These are phyloP conservation scores for Drosophila tropicalis DNA, from an alignment of 1,140 invertebrate genomes.

Conservation along the genomic window DNA sequence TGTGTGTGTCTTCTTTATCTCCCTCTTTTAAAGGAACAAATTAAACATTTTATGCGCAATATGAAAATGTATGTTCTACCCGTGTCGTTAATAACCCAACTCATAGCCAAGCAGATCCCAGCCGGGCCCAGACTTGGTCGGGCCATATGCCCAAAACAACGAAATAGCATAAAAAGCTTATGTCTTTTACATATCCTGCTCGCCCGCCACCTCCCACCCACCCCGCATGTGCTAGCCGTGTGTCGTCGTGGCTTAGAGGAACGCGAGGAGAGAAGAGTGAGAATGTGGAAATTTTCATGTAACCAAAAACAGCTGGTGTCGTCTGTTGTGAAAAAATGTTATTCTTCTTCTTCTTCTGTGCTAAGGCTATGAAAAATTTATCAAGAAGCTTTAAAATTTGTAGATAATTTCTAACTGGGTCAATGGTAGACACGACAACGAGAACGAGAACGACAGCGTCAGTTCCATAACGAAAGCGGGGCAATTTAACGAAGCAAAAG, in stretches of 20 bases:
- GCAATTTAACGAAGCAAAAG: neutral
- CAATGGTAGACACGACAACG: constrained; percentile 17
- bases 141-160: constrained; percentile 27
- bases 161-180: constrained; percentile 68
- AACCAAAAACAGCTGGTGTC: constrained; percentile 55
- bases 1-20: no score
- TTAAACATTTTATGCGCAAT: constrained; percentile 63
- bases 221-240: no score
- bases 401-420: constrained; percentile 63
- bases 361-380: constrained; percentile 63
- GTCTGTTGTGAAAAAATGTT: no score
- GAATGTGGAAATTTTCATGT: constrained; percentile 57
- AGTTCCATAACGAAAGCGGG: neutral
- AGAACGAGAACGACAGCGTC: neutral
- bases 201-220: constrained; percentile 24
- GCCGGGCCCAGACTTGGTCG: neutral
- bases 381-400: constrained; percentile 40
- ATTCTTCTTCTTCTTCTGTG: constrained; percentile 11
- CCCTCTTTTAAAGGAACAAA: constrained; percentile 32
- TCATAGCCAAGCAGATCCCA: neutral
- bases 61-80: constrained; percentile 46
- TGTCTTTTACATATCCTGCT: constrained; percentile 58
- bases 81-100: constrained; percentile 61
- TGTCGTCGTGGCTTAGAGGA: constrained; percentile 10
- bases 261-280: neutral